Base-by-base conservation (phyloP, 2,797 vertebrate species). In the Anguilla obscura region DNA sequence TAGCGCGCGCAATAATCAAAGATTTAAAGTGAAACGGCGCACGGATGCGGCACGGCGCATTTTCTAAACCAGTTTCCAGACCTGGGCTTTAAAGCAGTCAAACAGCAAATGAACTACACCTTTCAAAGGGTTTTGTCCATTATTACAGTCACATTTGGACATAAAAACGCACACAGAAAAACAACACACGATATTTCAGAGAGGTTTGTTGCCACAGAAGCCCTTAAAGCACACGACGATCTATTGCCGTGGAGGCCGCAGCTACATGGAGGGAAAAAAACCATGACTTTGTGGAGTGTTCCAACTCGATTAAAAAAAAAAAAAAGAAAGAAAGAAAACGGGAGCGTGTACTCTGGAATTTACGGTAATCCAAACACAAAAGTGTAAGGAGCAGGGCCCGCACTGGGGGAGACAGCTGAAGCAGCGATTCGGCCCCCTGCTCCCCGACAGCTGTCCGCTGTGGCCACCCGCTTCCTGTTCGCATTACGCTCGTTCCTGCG, bases 1-100 rank as follows among this genome's bases (percentile, higher is more conserved):
- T 94, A 95, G 94, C 93, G 93, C 92, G 90, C 90, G 92, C 92
- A 94, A 94, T 94, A 94, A 94, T 91, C 92, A 93, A 90, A 92
- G 92, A 94, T 91, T 93, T 92, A 94, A 92, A 94, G 93, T 93
- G 92, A 91, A 94, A 93, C 93, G 90, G 92, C 36, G 36, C 36
- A 1, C 36, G 36, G 36, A 2, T 36, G 36, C 93, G 93, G 36
- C 45, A 24, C 4, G 18, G 16, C 0, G 74, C 74, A 6, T 16
- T 33, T 4, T 27, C 71, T 21, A 76, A 76, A 36, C 12, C 33
- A 36, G 33, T 27, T 12, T 7, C 74, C 12, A 33, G 27, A 79
- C 21, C 36, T 79, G 5, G 33, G 7, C 40, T 40, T 80, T 21
- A 16, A 21, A 40, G 33, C 74, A 9, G 4, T 79, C 33, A 79